Base-by-base conservation (phyloP, 2,888 invertebrate genomes). In the Lycaena phlaeas region DNA sequence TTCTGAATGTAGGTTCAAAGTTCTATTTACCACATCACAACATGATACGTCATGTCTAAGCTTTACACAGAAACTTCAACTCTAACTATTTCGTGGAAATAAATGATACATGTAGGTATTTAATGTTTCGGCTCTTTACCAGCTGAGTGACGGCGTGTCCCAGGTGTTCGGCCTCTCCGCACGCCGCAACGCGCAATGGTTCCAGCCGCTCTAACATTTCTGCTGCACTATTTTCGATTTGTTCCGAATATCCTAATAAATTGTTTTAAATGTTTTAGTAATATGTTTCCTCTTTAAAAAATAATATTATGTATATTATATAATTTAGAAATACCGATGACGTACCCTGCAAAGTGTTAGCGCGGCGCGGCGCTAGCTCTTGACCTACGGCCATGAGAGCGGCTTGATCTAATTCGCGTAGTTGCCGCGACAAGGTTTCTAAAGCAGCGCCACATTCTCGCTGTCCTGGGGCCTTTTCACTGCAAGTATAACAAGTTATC, bases 401-500 rank as follows among this genome's bases (percentile, higher is more conserved):
- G 0, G 94, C 94, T 47, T 93, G 92, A 71, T 98, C 97, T 40
- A 98, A 77, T 39, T 93, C 92, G 0, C 93, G 87, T 4, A 95
- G 90, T 52, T 92, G 90, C 1, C 87, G 86, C 49, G 88, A 90
- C 5, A 98, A 79, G 1, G 90, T 89, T 25, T 94, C 92, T 27
- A 96, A 87, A 0, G 94, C 95, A 0, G 88, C 87, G 31, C 94
- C 92, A 68, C 98, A 97, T 70, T 99, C 98, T 3, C 91, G 90
- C 70, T 98, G 97, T 0, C 98, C 98, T 0, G 98, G 98, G 0
- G 98, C 97, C 57, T 95, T 95, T 64, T 97, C 97, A 39, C 94
- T 92, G 61, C 1, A 44, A 14, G n/a, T 9, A 22, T 9, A 3
- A 9, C n/a, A n/a, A n/a, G n/a, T n/a, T n/a, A n/a, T n/a, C n/a